Percentiles rank a stretch among this genome's conserved stretches.
Evolutionary conservation across 2,888 invertebrate species (phyloP).

Genomic region (Calameuta pallipes): DNA sequence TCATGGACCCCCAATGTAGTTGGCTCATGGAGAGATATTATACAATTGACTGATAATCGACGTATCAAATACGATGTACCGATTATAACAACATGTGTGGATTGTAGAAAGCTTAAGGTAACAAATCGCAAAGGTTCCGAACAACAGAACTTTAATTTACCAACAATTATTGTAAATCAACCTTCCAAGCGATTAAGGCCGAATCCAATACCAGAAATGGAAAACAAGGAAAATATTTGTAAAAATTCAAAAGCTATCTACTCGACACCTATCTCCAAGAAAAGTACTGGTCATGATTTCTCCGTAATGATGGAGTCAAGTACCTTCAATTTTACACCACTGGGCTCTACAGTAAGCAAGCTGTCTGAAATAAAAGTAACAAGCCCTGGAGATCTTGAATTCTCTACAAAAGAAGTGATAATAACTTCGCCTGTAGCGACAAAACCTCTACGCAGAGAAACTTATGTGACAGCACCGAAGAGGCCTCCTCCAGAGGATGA

Average conservation of each 20-base stretch:
- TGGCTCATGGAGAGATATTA: conserved; percentile 72
- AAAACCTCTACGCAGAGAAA: conserved; percentile 43
- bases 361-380: conserved; percentile 40
- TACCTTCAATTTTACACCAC: conserved; percentile 28
- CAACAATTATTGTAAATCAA: not conserved
- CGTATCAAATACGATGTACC: conserved; percentile 62
- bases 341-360: conserved; percentile 15
- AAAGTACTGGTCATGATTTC: conserved; percentile 18
- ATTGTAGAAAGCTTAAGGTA: not conserved
- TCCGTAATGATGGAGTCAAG: conserved; percentile 28
- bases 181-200: not conserved
- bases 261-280: not conserved
- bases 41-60: conserved; percentile 73
- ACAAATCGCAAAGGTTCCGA: not conserved
- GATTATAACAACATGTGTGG: not conserved
- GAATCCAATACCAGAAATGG: not conserved
- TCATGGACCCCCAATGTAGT: conserved; percentile 74
- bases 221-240: conserved; percentile 1
- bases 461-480: conserved; percentile 42
- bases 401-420: conserved; percentile 33
- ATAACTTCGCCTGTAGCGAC: conserved; percentile 13
- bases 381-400: conserved; percentile 33
- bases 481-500: conserved; percentile 14
- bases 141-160: not conserved
- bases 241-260: not conserved